Base-by-base conservation (phyloP, 2,113 vertebrate genomes). In the Tenebrosternarchus preto region DNA sequence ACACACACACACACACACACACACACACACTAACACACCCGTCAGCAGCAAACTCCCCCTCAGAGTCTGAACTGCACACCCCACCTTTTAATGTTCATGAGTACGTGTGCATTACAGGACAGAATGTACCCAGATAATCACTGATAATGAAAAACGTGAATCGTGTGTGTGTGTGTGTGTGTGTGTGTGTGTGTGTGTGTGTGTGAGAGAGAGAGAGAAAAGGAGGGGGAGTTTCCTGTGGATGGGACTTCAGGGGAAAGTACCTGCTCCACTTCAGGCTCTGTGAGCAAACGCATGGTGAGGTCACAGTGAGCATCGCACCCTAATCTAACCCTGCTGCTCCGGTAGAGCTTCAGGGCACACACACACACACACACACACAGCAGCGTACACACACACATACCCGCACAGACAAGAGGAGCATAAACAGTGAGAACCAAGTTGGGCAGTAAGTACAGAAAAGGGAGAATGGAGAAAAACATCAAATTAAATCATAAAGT, bases 211-310 rank as follows among this genome's bases (percentile, higher is more conserved):
- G 60, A 77, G 84, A 81, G 87, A 87, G 91, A 39, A 39, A 60
- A 56, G 63, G 60, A 77, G 84, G 82, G 87, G 88, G 91, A 92
- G 90, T 92, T 92, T 93, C 91, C 91, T 92, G 90, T 88, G 89
- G 87, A 91, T 86, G 86, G 85, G 88, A 82, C 73, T 78, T 83
- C 78, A 86, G 59, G 75, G 85, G 86, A 73, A 87, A 88, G 88
- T 97, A 97, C 96, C 96, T 97, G 94, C 89, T 93, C 92, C 90
- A 94, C 91, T 93, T 95, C 92, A 83, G 91, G 91, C 93, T 96
- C 95, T 74, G 94, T 94, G 92, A 95, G 94, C 91, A 94, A 94
- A 90, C 29, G 68, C 0, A 82, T 85, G 76, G 93, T 91, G 88
- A 93, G 89, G 88, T 97, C 91, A 59, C 88, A 90, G 87, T n/a